Evolutionary conservation across 2,113 vertebrate genomes (phyloP), one percentile per base, ranked within the genome.

Genomic region (Rhinoderma darwinii): DNA sequence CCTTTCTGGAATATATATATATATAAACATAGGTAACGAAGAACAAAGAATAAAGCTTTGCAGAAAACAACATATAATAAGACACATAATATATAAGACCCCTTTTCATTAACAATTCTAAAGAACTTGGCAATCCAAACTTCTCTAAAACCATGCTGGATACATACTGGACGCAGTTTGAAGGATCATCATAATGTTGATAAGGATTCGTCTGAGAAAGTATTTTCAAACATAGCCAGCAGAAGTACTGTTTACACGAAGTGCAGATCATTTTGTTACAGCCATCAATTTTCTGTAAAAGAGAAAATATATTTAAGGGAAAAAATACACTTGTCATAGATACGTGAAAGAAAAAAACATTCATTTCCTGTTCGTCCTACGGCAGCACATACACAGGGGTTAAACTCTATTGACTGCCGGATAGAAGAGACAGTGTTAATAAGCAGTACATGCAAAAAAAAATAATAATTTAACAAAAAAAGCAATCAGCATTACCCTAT

Each of bases 201-300:
- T 99, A 99, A 0, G 98, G 97, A 90, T 97, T 95, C 84, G 90
- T 91, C 90, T 91, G 92, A 9, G 95, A 95, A 79, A 99, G 93
- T 47, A 84, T 88, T 35, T 93, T 90, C 92, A 97, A 91, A 81
- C 98, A 99, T 70, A 98, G 87, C 98, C 98, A 99, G 89, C 98
- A 99, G 94, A 99, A 99, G 61, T 96, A 95, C 39, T 93, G 94
- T 90, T 91, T 96, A 91, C 98, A 99, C 25, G 95, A 94, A 0
- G 95, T 96, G 54, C 98, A 99, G 0, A 95, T 98, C 97, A 99
- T 99, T 89, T 98, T 99, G 93, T 99, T 99, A 90, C 98, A 99
- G 22, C 98, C 98, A 2, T 97, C 95, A 1, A 94, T 92, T 85
- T 99, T 99, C 98, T 99, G 84, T 41, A 89, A 44, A 86, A 22